These are phyloP conservation scores for Brachionus paranguensis DNA, from an alignment of 1,140 invertebrate species.

Conservation along the genomic window DNA sequence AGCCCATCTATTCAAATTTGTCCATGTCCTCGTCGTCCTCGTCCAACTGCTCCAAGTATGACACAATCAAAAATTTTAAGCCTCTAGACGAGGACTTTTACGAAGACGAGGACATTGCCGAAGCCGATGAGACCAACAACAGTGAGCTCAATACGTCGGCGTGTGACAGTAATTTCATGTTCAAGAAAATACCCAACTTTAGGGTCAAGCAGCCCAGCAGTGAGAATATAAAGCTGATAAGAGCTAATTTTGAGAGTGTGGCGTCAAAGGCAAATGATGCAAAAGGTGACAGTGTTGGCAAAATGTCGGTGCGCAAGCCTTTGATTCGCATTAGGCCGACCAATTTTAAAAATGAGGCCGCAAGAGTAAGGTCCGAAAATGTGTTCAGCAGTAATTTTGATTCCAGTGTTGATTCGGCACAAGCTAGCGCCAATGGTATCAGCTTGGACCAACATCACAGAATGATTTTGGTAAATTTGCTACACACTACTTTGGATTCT, in stretches of 20 bases:
- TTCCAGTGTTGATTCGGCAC: conserved; percentile 3
- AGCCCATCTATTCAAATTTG: conserved; percentile 5
- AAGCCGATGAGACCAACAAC: background rate
- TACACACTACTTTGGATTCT: conserved; percentile 26
- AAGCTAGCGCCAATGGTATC: background rate
- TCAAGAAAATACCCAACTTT: conserved; percentile 23
- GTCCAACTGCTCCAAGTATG: conserved; percentile 5
- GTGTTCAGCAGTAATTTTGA: background rate
- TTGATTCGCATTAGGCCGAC: background rate
- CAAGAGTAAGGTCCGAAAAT: background rate
- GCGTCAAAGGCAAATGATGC: background rate
- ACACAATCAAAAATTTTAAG: conserved; percentile 16
- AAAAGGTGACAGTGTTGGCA: background rate
- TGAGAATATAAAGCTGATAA: background rate
- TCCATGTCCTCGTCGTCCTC: conserved; percentile 6
- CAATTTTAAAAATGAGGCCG: background rate
- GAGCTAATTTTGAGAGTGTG: background rate
- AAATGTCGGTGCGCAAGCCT: background rate
- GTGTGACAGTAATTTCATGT: conserved; percentile 21
- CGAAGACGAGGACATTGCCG: background rate
- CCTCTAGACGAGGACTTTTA: conserved; percentile 12
- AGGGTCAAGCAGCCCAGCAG: background rate
- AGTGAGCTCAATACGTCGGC: background rate
- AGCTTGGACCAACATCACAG: conserved; percentile 11
- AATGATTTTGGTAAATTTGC: conserved; percentile 35